phyloP scores from a whole-genome alignment of 2,113 vertebrate genomes.

The Bucco capensis region DNA sequence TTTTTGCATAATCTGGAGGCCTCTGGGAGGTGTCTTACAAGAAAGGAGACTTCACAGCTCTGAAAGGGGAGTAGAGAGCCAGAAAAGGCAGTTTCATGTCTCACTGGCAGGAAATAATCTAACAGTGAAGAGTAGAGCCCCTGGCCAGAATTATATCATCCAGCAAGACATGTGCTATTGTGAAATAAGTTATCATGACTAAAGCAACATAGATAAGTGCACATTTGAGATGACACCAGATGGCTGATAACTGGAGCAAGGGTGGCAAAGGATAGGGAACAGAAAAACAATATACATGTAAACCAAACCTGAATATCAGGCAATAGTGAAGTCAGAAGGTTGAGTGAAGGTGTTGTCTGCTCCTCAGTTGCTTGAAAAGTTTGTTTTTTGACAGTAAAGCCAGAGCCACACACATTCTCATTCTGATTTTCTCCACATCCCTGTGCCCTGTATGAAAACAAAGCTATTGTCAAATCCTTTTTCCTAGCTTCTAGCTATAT shows the following conservation, averaged over 20 bases:
- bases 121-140: background rate
- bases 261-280: background rate
- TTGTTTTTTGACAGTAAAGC: background rate
- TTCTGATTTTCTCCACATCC: background rate
- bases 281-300: background rate
- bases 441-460: background rate
- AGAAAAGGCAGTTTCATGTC: background rate
- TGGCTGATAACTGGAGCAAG: background rate
- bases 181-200: background rate
- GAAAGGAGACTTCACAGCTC: background rate
- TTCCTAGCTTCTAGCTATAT: background rate
- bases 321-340: background rate
- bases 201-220: background rate
- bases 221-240: background rate
- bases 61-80: background rate
- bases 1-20: background rate
- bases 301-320: background rate
- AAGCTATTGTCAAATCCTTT: background rate
- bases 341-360: background rate
- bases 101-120: background rate
- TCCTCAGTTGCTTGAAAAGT: background rate
- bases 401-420: background rate
- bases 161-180: background rate
- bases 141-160: background rate
- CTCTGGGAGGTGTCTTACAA: background rate